Base-by-base conservation (phyloP, 1,140 invertebrate species). In the Zaprionus taronus region DNA sequence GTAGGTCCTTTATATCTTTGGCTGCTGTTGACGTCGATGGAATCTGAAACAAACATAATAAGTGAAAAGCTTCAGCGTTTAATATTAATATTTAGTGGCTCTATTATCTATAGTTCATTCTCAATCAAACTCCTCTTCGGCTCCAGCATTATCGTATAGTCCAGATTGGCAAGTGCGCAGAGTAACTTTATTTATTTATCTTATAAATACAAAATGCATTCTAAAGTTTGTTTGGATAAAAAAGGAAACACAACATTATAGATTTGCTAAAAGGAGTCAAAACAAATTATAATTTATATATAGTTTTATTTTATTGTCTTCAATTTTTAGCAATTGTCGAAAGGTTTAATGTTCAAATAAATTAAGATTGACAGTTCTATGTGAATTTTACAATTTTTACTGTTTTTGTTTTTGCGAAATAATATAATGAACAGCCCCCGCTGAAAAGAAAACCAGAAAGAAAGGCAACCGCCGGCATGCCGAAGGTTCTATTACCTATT, bases 1-100 rank as follows among this genome's bases (percentile, higher is more conserved):
- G 31, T 11, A 34, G 9, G 2, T 2, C 31, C 31, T 34, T 11
- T 11, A 49, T 49, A 4, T 49, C n/a, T 22, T 49, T 49, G 3
- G 47, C 47, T 24, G 9, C 7, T 51, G 9, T 5, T 51, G 17
- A 24, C 20, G 20, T 22, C 9, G 22, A 74, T 74, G 53, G 24
- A 56, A 76, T 76, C 77, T 79, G 72, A 75, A 79, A 79, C 68
- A 62, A 72, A 65, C 34, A 66, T 36, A 72, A 72, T 53, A 72
- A 26, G 53, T 28, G 15, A 26, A 26, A 28, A 55, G 22, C 53
- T 49, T 49, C 41, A 44, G n/a, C n/a, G 41, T 17, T 47, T 17
- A 47, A 3, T 47, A 17, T 47, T 17, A 1, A 17, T n/a, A 34
- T 47, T 47, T 47, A 9, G 17, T 22, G 20, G 20, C 9, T 51